Conservation (phyloP, 1,140 invertebrate species). For the Magallana ariakensis region DNA sequence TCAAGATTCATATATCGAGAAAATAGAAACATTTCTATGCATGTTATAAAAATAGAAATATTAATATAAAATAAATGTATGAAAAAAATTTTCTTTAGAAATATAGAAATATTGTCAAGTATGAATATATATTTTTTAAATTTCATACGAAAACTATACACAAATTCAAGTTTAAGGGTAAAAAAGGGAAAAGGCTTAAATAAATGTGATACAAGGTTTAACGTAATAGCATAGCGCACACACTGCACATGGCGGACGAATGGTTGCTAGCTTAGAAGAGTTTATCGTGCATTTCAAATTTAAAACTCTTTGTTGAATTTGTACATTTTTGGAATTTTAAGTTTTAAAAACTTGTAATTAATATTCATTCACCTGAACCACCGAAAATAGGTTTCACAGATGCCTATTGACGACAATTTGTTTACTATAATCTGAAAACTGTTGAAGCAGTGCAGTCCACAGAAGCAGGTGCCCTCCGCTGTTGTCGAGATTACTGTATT, state of each 20-base stretch:
- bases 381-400: neutral
- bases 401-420: neutral
- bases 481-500: neutral
- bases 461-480: neutral
- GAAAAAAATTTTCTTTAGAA: too few species aligned
- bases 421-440: constrained; percentile 1
- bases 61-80: neutral
- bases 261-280: neutral
- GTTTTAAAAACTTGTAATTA: constrained; percentile 20
- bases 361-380: constrained; percentile 17
- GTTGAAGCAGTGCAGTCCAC: neutral
- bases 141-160: too few species aligned
- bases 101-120: too few species aligned
- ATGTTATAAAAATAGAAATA: neutral
- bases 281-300: neutral
- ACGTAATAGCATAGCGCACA: neutral
- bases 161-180: too few species aligned
- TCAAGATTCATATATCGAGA: too few species aligned
- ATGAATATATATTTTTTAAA: too few species aligned
- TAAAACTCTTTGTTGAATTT: constrained; percentile 6
- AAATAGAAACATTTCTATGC: neutral
- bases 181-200: too few species aligned
- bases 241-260: neutral
- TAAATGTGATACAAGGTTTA: too few species aligned
- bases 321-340: neutral